Percentiles rank a stretch among this genome's conserved stretches.
Conservation (phyloP, 2,888 invertebrate genomes). For the Rhingia campestris region DNA sequence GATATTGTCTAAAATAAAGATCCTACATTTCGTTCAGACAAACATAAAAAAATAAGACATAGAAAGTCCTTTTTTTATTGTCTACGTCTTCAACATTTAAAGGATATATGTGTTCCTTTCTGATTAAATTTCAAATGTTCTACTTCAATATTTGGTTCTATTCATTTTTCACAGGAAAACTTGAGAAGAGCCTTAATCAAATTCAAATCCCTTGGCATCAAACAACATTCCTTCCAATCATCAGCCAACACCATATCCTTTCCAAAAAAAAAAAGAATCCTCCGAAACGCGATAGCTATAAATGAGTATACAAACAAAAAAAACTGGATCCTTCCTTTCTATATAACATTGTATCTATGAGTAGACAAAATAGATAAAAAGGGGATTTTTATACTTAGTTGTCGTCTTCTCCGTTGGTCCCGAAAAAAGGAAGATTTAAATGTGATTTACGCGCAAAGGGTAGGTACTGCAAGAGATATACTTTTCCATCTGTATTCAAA, state of each 20-base stretch:
- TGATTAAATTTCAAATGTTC: no score
- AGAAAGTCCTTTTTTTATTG: no score
- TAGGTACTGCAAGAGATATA: not conserved
- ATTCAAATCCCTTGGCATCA: slow-evolving; percentile 43
- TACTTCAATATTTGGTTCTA: not conserved
- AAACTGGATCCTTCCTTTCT: not conserved
- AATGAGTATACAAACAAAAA: not conserved
- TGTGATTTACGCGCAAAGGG: not conserved
- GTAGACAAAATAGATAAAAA: slow-evolving; percentile 1
- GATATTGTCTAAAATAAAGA: no score
- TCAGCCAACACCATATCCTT: slow-evolving; percentile 5
- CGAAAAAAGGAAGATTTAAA: not conserved
- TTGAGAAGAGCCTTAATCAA: slow-evolving; percentile 17
- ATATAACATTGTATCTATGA: not conserved
- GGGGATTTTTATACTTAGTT: not conserved
- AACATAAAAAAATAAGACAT: no score
- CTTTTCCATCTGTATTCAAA: not conserved
- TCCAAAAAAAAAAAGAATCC: not conserved
- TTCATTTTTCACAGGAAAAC: not conserved
- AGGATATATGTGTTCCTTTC: no score
- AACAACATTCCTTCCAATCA: slow-evolving; percentile 35
- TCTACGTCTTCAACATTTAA: no score
- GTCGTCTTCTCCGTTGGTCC: not conserved
- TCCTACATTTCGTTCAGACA: no score
- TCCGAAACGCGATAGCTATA: slow-evolving; percentile 15